phyloP scores from a whole-genome alignment of 2,113 vertebrate genomes.

The Sander vitreus region DNA sequence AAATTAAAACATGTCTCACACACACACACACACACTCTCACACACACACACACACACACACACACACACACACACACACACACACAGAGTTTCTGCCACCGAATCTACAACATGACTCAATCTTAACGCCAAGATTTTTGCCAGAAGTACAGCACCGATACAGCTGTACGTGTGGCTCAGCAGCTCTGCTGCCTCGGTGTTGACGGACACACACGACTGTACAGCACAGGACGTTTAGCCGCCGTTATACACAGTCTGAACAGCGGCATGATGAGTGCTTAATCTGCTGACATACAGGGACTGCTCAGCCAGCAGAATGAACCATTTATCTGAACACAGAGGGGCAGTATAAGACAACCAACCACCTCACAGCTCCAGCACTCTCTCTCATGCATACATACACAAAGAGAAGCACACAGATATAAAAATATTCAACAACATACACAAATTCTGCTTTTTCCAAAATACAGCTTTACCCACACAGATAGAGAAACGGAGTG shows the following conservation, averaged over 20 bases:
- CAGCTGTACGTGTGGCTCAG: slow-evolving; percentile 31
- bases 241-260: slow-evolving; percentile 9
- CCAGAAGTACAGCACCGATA: slow-evolving; percentile 27
- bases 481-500: slow-evolving; percentile 22
- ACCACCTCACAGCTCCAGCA: slow-evolving; percentile 1
- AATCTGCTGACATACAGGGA: slow-evolving; percentile 10
- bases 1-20: not conserved
- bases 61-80: slow-evolving; percentile 17
- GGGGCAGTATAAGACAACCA: slow-evolving; percentile 30
- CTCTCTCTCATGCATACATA: slow-evolving; percentile 43
- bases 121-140: slow-evolving; percentile 1
- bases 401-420: slow-evolving; percentile 28
- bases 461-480: slow-evolving; percentile 17
- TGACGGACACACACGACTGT: not conserved
- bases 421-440: slow-evolving; percentile 6
- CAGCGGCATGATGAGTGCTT: not conserved
- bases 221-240: slow-evolving; percentile 6
- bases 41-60: not conserved
- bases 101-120: not conserved
- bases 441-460: slow-evolving; percentile 12
- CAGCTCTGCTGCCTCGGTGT: slow-evolving; percentile 6
- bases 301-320: slow-evolving; percentile 9
- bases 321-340: slow-evolving; percentile 38
- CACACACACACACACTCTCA: slow-evolving; percentile 19
- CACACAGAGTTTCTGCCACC: slow-evolving; percentile 1